Base-by-base conservation (phyloP, 2,797 vertebrate genomes). In the Acanthurus leucopareius region DNA sequence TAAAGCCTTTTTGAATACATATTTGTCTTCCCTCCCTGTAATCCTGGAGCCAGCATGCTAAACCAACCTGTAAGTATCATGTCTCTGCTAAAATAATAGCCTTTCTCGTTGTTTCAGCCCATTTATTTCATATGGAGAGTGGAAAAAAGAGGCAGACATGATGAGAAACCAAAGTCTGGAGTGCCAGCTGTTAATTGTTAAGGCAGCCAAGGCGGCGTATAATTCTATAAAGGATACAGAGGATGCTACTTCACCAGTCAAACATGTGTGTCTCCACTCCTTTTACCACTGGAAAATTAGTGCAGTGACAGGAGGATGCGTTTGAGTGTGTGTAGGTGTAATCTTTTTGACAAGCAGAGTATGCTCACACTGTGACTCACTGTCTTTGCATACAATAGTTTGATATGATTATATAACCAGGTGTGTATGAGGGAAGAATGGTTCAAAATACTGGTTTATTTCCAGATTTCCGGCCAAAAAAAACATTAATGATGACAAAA, bases 281-380 rank as follows among this genome's bases (percentile, higher is more conserved):
- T 32, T 52, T 67, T 70, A 65, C 67, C 63, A n/a, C 62, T 60
- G 69, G 57, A 73, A 84, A 69, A 86, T 81, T 17, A 82, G 79
- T 28, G 68, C 73, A 51, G 77, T 70, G 75, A 71, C 78, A 75
- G 59, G 42, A 80, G 54, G 70, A 80, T 42, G 66, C 13, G 10
- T 77, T 71, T 69, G 64, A 76, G 67, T 45, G 75, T 74, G 77
- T 72, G 79, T 77, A 73, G 73, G 84, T 89, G 82, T 85, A 66
- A 88, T 86, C 54, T 49, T 69, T 88, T 59, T 84, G 88, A 92
- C 85, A 32, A 81, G 74, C 73, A 67, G 65, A 22, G 58, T 70
- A 57, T 28, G 20, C 73, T 84, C 71, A 22, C 7, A 11, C 72
- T 82, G 87, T 44, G 81, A 75, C 53, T 86, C 44, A 16, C 62